Conservation (phyloP, 2,888 invertebrate genomes). For the Yponomeuta malinellus region DNA sequence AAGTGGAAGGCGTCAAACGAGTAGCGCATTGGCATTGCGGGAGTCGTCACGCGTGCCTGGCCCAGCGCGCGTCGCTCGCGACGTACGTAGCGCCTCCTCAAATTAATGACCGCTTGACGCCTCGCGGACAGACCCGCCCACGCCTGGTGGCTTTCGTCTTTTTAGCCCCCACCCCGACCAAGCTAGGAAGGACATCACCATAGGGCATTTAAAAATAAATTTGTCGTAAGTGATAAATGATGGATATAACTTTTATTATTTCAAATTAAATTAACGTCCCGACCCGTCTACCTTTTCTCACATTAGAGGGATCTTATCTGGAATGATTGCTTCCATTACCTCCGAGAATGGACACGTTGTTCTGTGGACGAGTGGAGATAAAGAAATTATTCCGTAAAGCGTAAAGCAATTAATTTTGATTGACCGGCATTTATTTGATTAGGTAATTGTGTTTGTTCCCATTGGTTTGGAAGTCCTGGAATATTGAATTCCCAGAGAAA, state of each 20-base stretch:
- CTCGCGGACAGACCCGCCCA: conserved; percentile 53
- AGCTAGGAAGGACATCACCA: conserved; percentile 64
- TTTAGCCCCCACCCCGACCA: conserved; percentile 51
- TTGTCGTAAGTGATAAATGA: conserved; percentile 76
- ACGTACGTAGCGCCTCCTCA: conserved; percentile 4
- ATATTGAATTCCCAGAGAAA: conserved; percentile 19
- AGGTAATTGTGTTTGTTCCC: conserved; percentile 71
- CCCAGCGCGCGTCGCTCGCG: neutral
- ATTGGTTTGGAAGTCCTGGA: conserved; percentile 31
- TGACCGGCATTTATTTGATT: conserved; percentile 74
- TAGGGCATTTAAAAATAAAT: conserved; percentile 73
- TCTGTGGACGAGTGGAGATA: conserved; percentile 66
- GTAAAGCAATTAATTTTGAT: conserved; percentile 75
- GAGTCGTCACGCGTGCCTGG: too few relatives aligned
- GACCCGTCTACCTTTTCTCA: conserved; percentile 71
- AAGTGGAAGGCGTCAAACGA: too few relatives aligned
- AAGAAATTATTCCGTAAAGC: conserved; percentile 74
- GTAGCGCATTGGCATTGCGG: too few relatives aligned
- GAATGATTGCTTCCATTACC: conserved; percentile 75
- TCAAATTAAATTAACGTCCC: conserved; percentile 74
- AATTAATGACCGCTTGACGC: conserved; percentile 48
- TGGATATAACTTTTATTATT: conserved; percentile 74
- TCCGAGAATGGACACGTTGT: conserved; percentile 65
- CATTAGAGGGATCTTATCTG: conserved; percentile 74
- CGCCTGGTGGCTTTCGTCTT: conserved; percentile 47